Evolutionary conservation across 2,888 invertebrate genomes (phyloP).

Genomic region (Stramonita haemastoma): DNA sequence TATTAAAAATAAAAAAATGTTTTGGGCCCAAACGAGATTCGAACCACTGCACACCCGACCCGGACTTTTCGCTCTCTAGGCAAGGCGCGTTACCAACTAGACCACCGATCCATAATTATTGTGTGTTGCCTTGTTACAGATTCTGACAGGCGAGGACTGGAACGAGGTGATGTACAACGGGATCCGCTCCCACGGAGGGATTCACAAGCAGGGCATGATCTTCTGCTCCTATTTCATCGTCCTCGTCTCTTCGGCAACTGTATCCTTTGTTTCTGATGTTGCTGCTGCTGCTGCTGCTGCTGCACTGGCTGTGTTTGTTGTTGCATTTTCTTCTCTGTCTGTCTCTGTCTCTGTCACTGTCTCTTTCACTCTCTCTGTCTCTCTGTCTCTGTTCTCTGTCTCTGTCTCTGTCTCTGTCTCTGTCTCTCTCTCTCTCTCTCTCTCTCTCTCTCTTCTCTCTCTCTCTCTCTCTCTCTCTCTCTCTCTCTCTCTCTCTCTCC

Average conservation of each 20-base stretch:
- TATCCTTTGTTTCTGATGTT: slow-evolving; percentile 76
- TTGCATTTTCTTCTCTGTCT: neutral
- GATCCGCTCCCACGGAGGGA: slow-evolving; percentile 96
- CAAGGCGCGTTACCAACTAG: too few relatives aligned
- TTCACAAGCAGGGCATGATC: slow-evolving; percentile 90
- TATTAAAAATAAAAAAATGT: too few relatives aligned
- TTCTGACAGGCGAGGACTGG: slow-evolving; percentile 99
- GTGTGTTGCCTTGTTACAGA: slow-evolving; percentile 81
- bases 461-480: too few relatives aligned
- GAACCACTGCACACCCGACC: too few relatives aligned
- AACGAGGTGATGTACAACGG: slow-evolving; percentile 99
- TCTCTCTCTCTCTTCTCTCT: too few relatives aligned
- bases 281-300: too few relatives aligned
- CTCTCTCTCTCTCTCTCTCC: neutral
- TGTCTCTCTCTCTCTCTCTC: too few relatives aligned
- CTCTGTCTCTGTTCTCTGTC: neutral
- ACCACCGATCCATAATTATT: too few relatives aligned
- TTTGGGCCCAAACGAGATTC: too few relatives aligned
- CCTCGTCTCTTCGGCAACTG: slow-evolving; percentile 99
- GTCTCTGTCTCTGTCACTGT: too few relatives aligned
- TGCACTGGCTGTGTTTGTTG: too few relatives aligned
- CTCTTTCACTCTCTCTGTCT: neutral
- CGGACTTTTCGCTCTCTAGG: too few relatives aligned
- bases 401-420: neutral
- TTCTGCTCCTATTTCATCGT: slow-evolving; percentile 99